Evolutionary conservation across 2,888 invertebrate species (phyloP), one percentile per base, ranked within the genome.

Genomic region (Acanthacorydalis orientalis): DNA sequence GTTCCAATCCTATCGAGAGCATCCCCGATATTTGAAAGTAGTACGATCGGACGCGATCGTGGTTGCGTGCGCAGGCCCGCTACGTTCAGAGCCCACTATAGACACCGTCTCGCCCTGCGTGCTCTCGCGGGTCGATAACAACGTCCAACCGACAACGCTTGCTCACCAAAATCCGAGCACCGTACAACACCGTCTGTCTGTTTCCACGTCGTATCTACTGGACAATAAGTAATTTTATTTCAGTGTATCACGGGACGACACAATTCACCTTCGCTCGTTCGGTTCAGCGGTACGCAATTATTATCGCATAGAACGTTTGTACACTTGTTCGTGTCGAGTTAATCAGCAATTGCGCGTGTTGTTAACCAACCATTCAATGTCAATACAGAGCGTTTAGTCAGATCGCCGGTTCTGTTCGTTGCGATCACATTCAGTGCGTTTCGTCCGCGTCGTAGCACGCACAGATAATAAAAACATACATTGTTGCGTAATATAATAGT

Each of bases 351-450:
- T 23, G 23, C 23, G 23, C 23, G 23, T 23, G 23, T 23, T 23
- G 23, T 23, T 23, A 23, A 23, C 23, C 2, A 23, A 6, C 23
- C 23, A 23, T 23, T 23, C 23, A 23, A 23, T 23, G 23, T 23
- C 23, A 23, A 23, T 23, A 6, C 23, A 6, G 23, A 47, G 43
- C 47, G 41, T 51, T 39, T 39, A 16, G 8, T 15, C 33, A 15
- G 47, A 47, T 35, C 43, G 52, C 47, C 46, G 48, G 43, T 43
- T 50, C 48, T 45, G 47, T 46, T 40, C 45, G 44, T 37, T 50
- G 47, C 48, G 38, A 49, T 49, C 40, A 48, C 43, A 38, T n/a
- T 15, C 38, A 40, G 12, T 38, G 38, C 31, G 10, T 11, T 43
- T n/a, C 12, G 31, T 14, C 7, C n/a, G 10, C 9, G 11, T 23